Base-by-base conservation (phyloP, 2,113 vertebrate genomes). In the Sylvicapra grimmia region DNA sequence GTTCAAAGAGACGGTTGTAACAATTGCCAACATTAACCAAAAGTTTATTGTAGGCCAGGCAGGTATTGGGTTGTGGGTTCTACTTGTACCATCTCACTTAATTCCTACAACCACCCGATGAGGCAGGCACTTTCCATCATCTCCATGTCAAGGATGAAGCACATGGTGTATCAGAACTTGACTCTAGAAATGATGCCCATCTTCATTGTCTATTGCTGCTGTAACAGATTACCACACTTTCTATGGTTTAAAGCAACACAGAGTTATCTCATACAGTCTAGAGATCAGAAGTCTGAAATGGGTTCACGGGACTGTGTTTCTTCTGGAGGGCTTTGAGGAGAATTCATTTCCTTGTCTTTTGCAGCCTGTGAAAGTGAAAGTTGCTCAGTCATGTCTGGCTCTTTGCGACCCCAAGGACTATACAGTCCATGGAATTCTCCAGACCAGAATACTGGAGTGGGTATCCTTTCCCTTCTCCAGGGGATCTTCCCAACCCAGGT, bases 291-390 rank as follows among this genome's bases (percentile, higher is more conserved):
- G n/a, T 87, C n/a, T 83, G 63, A 88, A 33, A 21, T 25, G 54
- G 14, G 47, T 47, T 56, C 29, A 8, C 0, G 12, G 56, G 49
- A 49, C 49, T 19, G 6, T 0, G 0, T 54, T 75, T n/a, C 58
- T 87, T 33, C 10, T 7, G 19, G 51, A n/a, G 33, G 16, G 29
- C 31, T 33, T 51, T 47, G 44, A 47, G 14, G 5, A 77, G 61
- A 49, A 36, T 88, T 13, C 15, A 14, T 58, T 54, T 44, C 59
- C 23, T 93, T 7, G 86, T 13, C 18, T 59, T 79, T 7, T 82
- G 80, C 18, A 47, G 23, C 63, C 21, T 56, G 7, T 8, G 61
- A 90, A 51, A 75, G n/a, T 75, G 68, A 75, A 72, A 23, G n/a
- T 2, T 13, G 68, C 36, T 75, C 36, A 75, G 68, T 40, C 1